Percentiles rank a stretch among this genome's conserved stretches.
These are phyloP conservation scores for Halesus radiatus DNA, from an alignment of 1,140 invertebrate genomes.

Conservation along the genomic window DNA sequence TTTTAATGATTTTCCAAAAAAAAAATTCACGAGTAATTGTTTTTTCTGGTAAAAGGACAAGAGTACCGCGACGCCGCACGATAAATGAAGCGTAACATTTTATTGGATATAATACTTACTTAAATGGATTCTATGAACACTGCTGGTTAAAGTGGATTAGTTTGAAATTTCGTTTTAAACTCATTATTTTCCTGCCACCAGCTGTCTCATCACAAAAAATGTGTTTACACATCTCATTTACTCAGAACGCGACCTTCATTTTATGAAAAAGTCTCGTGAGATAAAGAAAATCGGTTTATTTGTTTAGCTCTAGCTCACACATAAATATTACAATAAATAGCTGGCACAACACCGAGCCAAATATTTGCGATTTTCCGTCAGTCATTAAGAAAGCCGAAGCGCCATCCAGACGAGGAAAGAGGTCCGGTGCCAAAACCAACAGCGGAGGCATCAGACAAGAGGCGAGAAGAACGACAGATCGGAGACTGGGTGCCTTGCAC, in stretches of 20 bases:
- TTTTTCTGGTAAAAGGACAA: no score
- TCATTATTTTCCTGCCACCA: no score
- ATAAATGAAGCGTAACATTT: no score
- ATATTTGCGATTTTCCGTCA: conserved; percentile 17
- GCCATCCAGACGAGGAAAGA: conserved; percentile 5
- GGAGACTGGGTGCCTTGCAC: no score
- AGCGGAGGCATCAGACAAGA: neutral
- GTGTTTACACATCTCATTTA: neutral
- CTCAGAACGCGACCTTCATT: conserved; percentile 26
- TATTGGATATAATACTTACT: no score
- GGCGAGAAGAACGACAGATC: neutral
- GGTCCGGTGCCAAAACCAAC: conserved; percentile 2
- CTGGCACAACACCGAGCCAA: conserved; percentile 28
- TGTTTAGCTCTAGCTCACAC: conserved; percentile 22
- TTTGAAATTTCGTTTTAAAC: no score
- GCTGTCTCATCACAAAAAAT: no score
- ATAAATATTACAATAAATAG: conserved; percentile 40
- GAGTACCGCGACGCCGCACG: no score
- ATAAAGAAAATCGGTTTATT: conserved; percentile 25
- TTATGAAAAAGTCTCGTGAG: conserved; percentile 27
- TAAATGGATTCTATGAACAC: no score
- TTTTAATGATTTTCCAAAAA: no score
- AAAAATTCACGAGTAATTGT: no score
- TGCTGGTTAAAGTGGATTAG: no score
- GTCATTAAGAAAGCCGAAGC: conserved; percentile 26